phyloP scores from a whole-genome alignment of 2,113 vertebrate species.

The Petaurus breviceps region DNA sequence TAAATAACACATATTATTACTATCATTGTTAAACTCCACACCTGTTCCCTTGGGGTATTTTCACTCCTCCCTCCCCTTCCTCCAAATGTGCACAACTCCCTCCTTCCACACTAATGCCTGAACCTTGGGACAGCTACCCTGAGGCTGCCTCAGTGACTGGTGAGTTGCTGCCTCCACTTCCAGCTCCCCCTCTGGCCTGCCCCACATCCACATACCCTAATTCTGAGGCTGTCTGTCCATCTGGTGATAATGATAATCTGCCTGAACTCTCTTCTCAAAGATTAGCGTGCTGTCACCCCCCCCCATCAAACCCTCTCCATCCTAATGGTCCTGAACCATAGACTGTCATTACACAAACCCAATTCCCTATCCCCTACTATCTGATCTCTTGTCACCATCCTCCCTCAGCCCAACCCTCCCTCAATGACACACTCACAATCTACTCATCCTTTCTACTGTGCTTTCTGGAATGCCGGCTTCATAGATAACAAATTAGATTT shows the following conservation, averaged over 20 bases:
- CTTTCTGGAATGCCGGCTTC: background rate
- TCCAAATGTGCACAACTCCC: background rate
- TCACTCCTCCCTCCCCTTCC: background rate
- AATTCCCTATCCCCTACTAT: background rate
- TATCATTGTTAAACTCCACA: background rate
- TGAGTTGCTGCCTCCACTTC: background rate
- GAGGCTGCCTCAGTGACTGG: background rate
- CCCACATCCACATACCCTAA: background rate
- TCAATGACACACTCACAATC: background rate
- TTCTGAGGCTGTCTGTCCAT: background rate
- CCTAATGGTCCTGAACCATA: background rate
- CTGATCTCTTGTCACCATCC: background rate
- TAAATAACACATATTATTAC: background rate
- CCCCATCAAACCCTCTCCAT: background rate
- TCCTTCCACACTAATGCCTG: background rate
- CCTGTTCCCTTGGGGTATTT: background rate
- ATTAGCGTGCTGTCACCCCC: background rate
- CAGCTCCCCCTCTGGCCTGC: background rate
- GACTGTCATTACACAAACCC: background rate
- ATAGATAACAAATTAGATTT: background rate
- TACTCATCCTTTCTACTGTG: background rate
- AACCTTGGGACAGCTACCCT: background rate
- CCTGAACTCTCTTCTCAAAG: background rate
- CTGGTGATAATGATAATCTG: background rate
- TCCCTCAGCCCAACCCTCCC: background rate